A percentile compares a stretch with the other conserved stretches of the same genome.
Conservation (phyloP, 2,888 invertebrate genomes). For the Mythimna loreyi region DNA sequence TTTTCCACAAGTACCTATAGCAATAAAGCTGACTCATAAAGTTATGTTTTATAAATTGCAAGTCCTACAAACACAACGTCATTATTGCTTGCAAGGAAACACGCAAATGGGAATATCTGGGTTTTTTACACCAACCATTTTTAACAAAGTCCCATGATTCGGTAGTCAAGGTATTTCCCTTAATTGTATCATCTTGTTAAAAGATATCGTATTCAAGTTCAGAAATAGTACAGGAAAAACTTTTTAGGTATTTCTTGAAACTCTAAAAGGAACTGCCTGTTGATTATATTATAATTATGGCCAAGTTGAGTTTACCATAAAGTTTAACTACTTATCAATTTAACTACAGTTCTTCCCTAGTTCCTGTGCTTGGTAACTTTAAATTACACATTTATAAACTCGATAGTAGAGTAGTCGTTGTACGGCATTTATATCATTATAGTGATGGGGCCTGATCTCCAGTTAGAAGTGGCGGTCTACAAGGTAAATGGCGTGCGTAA, state of each 20-base stretch:
- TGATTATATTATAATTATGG: not conserved
- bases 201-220: not conserved
- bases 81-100: not conserved
- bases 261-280: not conserved
- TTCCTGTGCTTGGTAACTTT: constrained; percentile 13
- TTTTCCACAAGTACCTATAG: constrained; percentile 19
- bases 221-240: constrained; percentile 12
- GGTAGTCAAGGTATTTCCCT: constrained; percentile 16
- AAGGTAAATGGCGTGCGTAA: constrained; percentile 58
- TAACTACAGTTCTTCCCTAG: constrained; percentile 7
- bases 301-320: not conserved
- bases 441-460: constrained; percentile 56
- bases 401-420: constrained; percentile 22
- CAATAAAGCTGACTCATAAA: constrained; percentile 42
- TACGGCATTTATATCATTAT: constrained; percentile 58
- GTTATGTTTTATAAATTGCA: constrained; percentile 13
- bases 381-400: constrained; percentile 29
- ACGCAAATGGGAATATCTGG: not conserved
- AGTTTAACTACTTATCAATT: not conserved
- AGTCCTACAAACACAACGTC: not conserved
- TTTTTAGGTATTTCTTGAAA: not conserved
- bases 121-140: not conserved
- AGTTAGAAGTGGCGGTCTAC: constrained; percentile 49
- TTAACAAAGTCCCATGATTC: not conserved
- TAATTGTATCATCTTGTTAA: not conserved